A percentile compares a stretch with the other conserved stretches of the same genome.
These are phyloP conservation scores for Silurus lanzhouensis DNA, from an alignment of 2,797 vertebrate species.

Conservation along the genomic window DNA sequence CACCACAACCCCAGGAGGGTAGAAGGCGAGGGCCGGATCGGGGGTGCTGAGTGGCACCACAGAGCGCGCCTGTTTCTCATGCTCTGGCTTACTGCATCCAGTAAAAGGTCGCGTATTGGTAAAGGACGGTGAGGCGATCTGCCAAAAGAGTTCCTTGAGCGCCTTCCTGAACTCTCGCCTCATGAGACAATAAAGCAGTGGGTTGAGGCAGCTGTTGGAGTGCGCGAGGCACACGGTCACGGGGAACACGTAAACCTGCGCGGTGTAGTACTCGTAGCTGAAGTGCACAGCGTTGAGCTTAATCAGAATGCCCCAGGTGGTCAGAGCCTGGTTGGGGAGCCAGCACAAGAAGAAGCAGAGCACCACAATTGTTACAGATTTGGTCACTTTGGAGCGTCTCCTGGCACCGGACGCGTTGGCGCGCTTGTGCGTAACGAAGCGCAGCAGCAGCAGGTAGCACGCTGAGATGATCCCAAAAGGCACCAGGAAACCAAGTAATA, in stretches of 20 bases:
- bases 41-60: conserved; percentile 65
- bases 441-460: conserved; percentile 87
- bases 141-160: conserved; percentile 87
- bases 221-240: conserved; percentile 93
- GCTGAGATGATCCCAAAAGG: conserved; percentile 83
- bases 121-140: conserved; percentile 81
- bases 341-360: conserved; percentile 94
- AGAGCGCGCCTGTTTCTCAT: conserved; percentile 74
- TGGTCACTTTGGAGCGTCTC: conserved; percentile 89
- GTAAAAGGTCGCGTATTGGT: conserved; percentile 85
- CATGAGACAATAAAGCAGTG: conserved; percentile 92
- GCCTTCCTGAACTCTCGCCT: conserved; percentile 91
- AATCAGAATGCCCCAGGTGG: conserved; percentile 90
- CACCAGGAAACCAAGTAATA: conserved; percentile 86
- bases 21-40: conserved; percentile 73
- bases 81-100: conserved; percentile 83
- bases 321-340: conserved; percentile 95
- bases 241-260: conserved; percentile 90
- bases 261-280: conserved; percentile 88
- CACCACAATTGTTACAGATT: conserved; percentile 92
- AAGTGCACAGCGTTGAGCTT: conserved; percentile 91
- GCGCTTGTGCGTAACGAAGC: conserved; percentile 83
- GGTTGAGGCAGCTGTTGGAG: conserved; percentile 96
- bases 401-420: conserved; percentile 79
- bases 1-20: conserved; percentile 79